Conservation (phyloP, 2,113 vertebrate species). For the Pterophyllum scalare region DNA sequence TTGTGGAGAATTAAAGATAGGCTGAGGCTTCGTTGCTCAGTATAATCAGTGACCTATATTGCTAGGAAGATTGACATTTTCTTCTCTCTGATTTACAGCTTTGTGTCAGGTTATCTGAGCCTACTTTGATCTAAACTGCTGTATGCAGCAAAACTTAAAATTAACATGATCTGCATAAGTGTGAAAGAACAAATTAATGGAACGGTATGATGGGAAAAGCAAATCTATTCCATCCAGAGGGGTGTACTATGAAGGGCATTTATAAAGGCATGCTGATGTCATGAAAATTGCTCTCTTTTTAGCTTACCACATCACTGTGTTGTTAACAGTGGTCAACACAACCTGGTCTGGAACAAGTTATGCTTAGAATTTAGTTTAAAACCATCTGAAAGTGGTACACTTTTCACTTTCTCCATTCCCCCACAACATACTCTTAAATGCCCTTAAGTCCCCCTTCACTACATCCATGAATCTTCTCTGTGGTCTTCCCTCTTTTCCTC, state of each 20-base stretch:
- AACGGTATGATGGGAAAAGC: not conserved
- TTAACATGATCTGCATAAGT: conserved; percentile 8
- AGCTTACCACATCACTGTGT: not conserved
- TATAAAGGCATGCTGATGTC: not conserved
- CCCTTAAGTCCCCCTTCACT: too few species aligned
- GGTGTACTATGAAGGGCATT: not conserved
- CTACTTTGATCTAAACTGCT: conserved; percentile 42
- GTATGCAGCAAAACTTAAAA: conserved; percentile 2
- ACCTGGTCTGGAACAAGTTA: too few species aligned
- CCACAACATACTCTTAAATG: too few species aligned
- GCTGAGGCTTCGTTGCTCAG: not conserved
- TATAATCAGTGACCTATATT: conserved; percentile 38
- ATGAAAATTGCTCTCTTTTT: not conserved
- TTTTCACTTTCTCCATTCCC: too few species aligned
- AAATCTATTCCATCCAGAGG: conserved; percentile 19
- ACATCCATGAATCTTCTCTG: too few species aligned
- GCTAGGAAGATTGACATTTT: conserved; percentile 27
- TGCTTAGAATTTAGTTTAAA: too few species aligned
- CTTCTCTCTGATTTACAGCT: conserved; percentile 33
- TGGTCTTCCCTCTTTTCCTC: too few species aligned
- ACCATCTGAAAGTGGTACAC: too few species aligned
- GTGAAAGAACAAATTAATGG: conserved; percentile 17
- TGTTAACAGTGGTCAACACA: not conserved
- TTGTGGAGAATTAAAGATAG: not conserved
- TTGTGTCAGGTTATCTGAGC: conserved; percentile 35